phyloP scores from a whole-genome alignment of 2,888 invertebrate species.

The Phorcus lineatus region DNA sequence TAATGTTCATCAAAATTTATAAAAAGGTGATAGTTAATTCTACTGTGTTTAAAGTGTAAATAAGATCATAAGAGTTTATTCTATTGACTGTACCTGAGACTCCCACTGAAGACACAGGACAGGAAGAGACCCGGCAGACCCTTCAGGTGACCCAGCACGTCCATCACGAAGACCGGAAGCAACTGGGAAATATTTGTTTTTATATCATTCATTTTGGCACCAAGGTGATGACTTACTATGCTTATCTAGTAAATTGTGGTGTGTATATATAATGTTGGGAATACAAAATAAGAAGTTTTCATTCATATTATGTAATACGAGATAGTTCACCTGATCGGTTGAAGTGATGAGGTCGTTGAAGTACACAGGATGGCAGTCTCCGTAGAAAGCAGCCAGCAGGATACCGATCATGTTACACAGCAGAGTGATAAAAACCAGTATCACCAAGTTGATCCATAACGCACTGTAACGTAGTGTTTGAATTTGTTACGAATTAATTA shows the following conservation, averaged over 20 bases:
- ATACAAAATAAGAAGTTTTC: too few relatives aligned
- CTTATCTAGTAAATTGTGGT: too few relatives aligned
- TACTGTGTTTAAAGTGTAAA: too few relatives aligned
- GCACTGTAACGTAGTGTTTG: constrained; percentile 78
- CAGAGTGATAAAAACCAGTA: constrained; percentile 86
- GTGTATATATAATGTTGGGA: too few relatives aligned
- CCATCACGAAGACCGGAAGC: constrained; percentile 92
- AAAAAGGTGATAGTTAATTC: not conserved
- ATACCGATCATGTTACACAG: constrained; percentile 91
- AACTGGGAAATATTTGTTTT: constrained; percentile 80
- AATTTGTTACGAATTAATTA: too few relatives aligned
- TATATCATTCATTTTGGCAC: too few relatives aligned
- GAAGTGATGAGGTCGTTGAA: constrained; percentile 78
- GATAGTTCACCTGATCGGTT: constrained; percentile 75
- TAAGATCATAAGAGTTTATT: too few relatives aligned
- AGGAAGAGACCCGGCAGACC: constrained; percentile 95
- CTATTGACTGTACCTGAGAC: not conserved
- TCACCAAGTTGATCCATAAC: constrained; percentile 83
- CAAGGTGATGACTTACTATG: too few relatives aligned
- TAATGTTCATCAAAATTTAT: too few relatives aligned
- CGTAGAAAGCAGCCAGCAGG: constrained; percentile 87
- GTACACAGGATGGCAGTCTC: constrained; percentile 88
- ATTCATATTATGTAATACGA: too few relatives aligned
- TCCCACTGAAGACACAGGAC: constrained; percentile 94
- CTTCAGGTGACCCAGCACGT: constrained; percentile 83